Conservation (phyloP, 2,797 vertebrate species). For the Gila robusta region DNA sequence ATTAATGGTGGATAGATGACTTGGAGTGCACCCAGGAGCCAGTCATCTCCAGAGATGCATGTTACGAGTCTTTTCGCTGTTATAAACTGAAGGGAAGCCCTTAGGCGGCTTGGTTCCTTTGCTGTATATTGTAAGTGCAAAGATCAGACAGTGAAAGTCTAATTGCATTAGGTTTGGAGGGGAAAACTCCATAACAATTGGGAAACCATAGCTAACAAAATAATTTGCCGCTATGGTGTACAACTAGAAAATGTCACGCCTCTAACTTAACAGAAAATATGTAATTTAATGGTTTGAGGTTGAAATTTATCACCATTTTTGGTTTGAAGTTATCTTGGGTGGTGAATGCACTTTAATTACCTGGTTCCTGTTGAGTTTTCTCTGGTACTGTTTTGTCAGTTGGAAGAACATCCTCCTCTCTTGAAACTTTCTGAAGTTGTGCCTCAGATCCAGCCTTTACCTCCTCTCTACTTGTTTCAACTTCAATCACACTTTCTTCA, state of each 20-base stretch:
- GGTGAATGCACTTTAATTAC: constrained; percentile 37
- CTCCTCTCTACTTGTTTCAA: constrained; percentile 29
- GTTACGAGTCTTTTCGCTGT: constrained; percentile 42
- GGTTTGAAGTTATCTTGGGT: neutral
- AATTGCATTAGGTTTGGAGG: constrained; percentile 35
- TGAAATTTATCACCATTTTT: neutral
- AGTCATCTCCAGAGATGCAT: constrained; percentile 48
- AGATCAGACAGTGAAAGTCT: constrained; percentile 40
- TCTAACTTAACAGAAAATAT: neutral
- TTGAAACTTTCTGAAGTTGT: constrained; percentile 16
- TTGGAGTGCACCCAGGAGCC: constrained; percentile 38
- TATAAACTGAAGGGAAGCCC: constrained; percentile 37
- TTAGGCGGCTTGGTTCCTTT: constrained; percentile 18
- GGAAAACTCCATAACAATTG: constrained; percentile 19
- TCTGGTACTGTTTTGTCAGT: constrained; percentile 43
- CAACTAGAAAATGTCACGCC: neutral
- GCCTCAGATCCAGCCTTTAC: constrained; percentile 54
- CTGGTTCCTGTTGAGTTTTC: constrained; percentile 41
- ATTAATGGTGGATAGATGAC: constrained; percentile 45
- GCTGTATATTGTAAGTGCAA: constrained; percentile 40
- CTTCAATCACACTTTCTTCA: constrained; percentile 28
- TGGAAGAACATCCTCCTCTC: constrained; percentile 58
- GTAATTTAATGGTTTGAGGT: neutral
- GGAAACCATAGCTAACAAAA: constrained; percentile 42
- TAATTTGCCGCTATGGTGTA: constrained; percentile 34